These are phyloP conservation scores for Bucorvus abyssinicus DNA, from an alignment of 2,797 vertebrate genomes.

Conservation along the genomic window DNA sequence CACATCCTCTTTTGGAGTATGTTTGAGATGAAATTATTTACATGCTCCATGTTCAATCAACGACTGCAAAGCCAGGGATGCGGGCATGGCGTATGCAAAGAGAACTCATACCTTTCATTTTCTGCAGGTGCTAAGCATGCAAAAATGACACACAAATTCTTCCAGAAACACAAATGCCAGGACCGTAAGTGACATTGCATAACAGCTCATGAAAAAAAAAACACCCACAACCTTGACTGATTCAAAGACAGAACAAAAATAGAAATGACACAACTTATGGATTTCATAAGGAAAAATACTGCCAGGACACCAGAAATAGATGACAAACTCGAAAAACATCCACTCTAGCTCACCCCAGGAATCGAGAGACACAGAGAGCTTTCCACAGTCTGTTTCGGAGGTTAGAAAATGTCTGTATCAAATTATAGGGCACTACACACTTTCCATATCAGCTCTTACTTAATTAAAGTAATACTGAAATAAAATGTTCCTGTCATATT, in stretches of 20 bases:
- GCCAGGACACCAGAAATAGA: not conserved
- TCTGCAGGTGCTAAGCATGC: not conserved
- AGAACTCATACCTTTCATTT: not conserved
- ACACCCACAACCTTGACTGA: not conserved
- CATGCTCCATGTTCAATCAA: not conserved
- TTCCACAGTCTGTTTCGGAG: not conserved
- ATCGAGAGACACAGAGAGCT: not conserved
- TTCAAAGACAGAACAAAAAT: constrained; percentile 49
- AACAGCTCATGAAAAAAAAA: constrained; percentile 24
- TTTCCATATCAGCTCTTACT: constrained; percentile 32
- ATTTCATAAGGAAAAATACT: constrained; percentile 35
- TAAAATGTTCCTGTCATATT: not conserved
- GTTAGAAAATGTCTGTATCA: constrained; percentile 3
- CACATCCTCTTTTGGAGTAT: not conserved
- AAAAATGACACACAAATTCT: constrained; percentile 5
- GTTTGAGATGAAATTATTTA: not conserved
- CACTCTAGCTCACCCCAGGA: not conserved
- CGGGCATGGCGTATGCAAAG: not conserved
- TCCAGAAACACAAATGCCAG: constrained; percentile 15
- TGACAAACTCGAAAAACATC: constrained; percentile 34
- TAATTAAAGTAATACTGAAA: constrained; percentile 48
- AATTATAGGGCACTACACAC: constrained; percentile 21
- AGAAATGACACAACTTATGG: constrained; percentile 34
- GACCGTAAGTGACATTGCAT: not conserved
- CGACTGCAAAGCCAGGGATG: not conserved